Evolutionary conservation across 2,113 vertebrate genomes (phyloP).

Genomic region (Cichladusa arquata): DNA sequence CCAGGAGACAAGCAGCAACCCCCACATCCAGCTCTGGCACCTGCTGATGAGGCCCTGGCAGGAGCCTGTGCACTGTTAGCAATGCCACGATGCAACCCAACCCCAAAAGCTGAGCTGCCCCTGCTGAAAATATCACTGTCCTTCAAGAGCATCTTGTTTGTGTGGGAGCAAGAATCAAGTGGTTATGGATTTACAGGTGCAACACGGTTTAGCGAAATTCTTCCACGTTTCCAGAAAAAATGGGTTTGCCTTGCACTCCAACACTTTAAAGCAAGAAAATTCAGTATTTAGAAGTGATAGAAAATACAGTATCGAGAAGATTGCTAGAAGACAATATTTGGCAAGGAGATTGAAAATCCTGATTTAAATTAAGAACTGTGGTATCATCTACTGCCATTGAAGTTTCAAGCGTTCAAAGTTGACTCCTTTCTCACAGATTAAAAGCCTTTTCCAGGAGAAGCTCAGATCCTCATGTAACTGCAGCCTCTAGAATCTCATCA

Average conservation of each 20-base stretch:
- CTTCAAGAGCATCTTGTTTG: neutral
- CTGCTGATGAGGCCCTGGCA: neutral
- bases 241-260: neutral
- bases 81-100: neutral
- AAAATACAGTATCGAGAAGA: neutral
- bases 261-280: neutral
- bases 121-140: neutral
- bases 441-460: neutral
- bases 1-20: neutral
- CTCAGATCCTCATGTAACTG: accelerated
- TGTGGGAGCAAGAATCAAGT: neutral
- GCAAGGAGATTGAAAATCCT: neutral
- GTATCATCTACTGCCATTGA: neutral
- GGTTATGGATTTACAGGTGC: accelerated
- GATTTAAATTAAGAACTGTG: neutral
- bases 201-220: neutral
- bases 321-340: neutral
- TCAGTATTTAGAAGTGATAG: neutral
- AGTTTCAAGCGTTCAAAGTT: neutral
- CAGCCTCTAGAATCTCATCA: neutral
- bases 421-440: neutral
- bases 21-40: neutral
- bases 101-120: neutral
- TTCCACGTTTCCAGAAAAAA: neutral
- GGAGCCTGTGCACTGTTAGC: accelerated